Conservation (phyloP, 2,888 invertebrate genomes). For the Microctonus aethiopoides region DNA sequence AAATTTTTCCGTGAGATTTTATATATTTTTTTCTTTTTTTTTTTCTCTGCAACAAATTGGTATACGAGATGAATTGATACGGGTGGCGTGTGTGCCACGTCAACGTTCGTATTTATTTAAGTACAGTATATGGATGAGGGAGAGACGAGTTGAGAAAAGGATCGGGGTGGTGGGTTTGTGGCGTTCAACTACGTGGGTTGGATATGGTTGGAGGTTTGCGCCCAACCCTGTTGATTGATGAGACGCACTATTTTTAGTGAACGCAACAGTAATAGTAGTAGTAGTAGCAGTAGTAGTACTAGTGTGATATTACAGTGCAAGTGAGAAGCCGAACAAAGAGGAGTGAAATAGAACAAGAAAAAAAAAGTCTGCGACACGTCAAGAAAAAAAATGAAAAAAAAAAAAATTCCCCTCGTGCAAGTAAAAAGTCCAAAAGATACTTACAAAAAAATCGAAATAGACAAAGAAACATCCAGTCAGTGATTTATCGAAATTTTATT, state of each 20-base stretch:
- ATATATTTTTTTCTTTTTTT: not conserved
- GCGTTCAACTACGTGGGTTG: constrained; percentile 6
- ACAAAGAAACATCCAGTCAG: constrained; percentile 9
- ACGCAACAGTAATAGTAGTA: not conserved
- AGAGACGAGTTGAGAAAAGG: not conserved
- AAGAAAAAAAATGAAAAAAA: constrained; percentile 18
- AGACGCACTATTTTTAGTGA: constrained; percentile 40
- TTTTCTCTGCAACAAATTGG: not conserved
- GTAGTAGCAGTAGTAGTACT: not conserved
- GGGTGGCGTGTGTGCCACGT: not conserved
- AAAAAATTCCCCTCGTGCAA: constrained; percentile 1
- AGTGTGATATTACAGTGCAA: not conserved
- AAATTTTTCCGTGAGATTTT: not conserved
- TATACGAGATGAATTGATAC: not conserved
- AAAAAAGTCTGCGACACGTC: constrained; percentile 27
- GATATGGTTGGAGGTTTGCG: not conserved
- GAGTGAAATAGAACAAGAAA: not conserved
- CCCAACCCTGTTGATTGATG: constrained; percentile 40
- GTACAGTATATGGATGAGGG: constrained; percentile 7
- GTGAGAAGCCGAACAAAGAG: not conserved
- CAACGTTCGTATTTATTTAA: constrained; percentile 29
- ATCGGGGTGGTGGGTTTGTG: not conserved
- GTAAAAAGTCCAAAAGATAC: constrained; percentile 7
- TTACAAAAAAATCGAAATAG: not conserved
- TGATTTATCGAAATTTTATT: constrained; percentile 50